phyloP scores from a whole-genome alignment of 2,797 vertebrate species.

The Vultur gryphus region DNA sequence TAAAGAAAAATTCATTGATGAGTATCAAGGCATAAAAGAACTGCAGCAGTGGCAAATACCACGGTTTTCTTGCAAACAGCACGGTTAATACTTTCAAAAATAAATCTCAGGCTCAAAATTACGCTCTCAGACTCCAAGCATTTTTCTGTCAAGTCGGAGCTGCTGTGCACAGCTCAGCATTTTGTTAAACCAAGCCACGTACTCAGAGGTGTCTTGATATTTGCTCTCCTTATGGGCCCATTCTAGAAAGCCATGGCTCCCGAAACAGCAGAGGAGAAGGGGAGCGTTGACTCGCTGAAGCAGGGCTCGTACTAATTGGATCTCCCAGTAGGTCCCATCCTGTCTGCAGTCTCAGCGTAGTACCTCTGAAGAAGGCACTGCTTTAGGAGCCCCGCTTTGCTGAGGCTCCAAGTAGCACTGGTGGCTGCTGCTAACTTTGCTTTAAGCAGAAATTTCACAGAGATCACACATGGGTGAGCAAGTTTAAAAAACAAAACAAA shows the following conservation, averaged over 20 bases:
- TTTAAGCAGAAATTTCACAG: not conserved
- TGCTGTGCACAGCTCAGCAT: not conserved
- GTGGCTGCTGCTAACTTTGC: not conserved
- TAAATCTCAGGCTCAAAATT: not conserved
- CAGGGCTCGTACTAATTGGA: not conserved
- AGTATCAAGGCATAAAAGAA: not conserved
- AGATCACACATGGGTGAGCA: not conserved
- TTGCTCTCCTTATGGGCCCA: not conserved
- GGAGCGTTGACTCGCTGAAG: not conserved
- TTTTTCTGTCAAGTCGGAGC: rapidly evolving
- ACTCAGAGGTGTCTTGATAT: not conserved
- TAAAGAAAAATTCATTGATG: not conserved
- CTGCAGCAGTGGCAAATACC: not conserved
- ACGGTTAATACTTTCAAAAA: not conserved
- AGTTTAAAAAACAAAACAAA: not conserved
- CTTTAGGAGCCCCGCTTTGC: not conserved
- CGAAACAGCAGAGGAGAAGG: not conserved
- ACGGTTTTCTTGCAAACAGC: not conserved
- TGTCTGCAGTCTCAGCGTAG: not conserved
- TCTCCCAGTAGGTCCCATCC: not conserved
- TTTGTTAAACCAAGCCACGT: not conserved
- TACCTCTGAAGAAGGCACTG: not conserved
- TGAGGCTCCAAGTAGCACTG: not conserved
- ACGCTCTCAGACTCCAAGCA: not conserved
- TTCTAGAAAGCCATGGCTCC: not conserved